Conservation (phyloP, 2,797 vertebrate genomes). For the Chaunax sp. region DNA sequence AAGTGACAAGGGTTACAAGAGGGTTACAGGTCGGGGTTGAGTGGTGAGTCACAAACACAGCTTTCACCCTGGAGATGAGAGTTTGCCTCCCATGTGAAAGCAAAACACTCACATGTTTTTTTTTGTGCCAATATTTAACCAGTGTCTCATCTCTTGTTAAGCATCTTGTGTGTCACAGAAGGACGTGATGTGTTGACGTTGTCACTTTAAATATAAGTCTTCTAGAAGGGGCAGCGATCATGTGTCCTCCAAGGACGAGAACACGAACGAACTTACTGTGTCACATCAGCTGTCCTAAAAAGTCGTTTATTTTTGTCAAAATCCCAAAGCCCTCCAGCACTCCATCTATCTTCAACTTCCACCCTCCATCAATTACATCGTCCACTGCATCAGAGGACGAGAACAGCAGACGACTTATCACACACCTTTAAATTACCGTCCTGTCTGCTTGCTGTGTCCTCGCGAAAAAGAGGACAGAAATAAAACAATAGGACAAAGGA, state of each 20-base stretch:
- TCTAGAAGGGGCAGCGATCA: neutral
- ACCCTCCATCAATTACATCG: constrained; percentile 54
- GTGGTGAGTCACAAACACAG: too few species aligned
- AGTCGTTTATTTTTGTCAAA: constrained; percentile 62
- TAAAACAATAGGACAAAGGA: constrained; percentile 75
- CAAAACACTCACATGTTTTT: too few species aligned
- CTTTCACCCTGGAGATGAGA: too few species aligned
- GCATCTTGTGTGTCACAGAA: too few species aligned
- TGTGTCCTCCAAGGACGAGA: constrained; percentile 33
- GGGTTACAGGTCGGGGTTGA: too few species aligned
- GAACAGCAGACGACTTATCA: constrained; percentile 53
- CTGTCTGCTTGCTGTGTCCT: constrained; percentile 49
- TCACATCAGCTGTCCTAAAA: constrained; percentile 54
- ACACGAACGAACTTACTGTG: constrained; percentile 17
- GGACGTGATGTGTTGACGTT: neutral
- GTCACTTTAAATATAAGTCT: constrained; percentile 1
- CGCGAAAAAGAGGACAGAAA: constrained; percentile 24
- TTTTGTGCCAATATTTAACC: too few species aligned
- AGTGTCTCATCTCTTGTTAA: too few species aligned
- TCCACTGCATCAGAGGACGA: constrained; percentile 58
- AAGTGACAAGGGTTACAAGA: too few species aligned
- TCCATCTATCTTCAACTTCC: constrained; percentile 55
- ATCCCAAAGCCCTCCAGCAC: constrained; percentile 58
- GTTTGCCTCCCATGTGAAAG: too few species aligned
- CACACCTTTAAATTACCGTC: constrained; percentile 41